Base-by-base conservation (phyloP, 2,888 invertebrate genomes). In the Morpho achilles region DNA sequence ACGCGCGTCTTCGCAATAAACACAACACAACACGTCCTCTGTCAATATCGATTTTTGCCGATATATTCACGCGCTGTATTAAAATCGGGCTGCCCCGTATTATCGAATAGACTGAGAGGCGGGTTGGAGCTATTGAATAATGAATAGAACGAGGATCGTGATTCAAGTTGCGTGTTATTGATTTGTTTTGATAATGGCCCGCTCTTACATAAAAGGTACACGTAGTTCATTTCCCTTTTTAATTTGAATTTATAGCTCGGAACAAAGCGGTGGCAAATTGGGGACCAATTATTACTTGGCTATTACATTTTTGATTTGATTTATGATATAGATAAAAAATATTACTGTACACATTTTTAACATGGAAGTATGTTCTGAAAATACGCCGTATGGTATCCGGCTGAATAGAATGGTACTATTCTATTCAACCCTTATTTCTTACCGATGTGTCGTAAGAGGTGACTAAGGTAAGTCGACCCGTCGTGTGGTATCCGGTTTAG, bases 111-210 rank as follows among this genome's bases (percentile, higher is more conserved):
- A 61, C 58, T 60, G 70, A 74, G 69, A 74, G 69, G 67, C 69
- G 73, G 72, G 73, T 75, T 72, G 69, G 71, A 74, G 76, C 76
- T 74, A 70, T 76, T 86, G 85, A 87, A 87, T 87, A 80, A 84
- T 85, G 81, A 82, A 86, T 83, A 51, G 67, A 72, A 72, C 68
- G 70, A 71, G 73, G 78, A 74, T 76, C 77, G 74, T 70, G 75
- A 79, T 73, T 77, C 74, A 70, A 74, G 70, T 74, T 72, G 69
- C 69, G 69, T 64, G 63, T 64, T 65, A 66, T 70, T 61, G 67
- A 67, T 65, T 67, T 67, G 53, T 59, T 50, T 58, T 60, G 57
- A 59, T 62, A 49, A 59, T 22, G 47, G 50, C 16, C 51, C 16
- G 9, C 48, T 40, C 46, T 47, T 53, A 49, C 52, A 10, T 48